Evolutionary conservation across 1,140 invertebrate genomes (phyloP), one percentile per base, ranked within the genome.

Genomic region (Scaptomyza graminum): DNA sequence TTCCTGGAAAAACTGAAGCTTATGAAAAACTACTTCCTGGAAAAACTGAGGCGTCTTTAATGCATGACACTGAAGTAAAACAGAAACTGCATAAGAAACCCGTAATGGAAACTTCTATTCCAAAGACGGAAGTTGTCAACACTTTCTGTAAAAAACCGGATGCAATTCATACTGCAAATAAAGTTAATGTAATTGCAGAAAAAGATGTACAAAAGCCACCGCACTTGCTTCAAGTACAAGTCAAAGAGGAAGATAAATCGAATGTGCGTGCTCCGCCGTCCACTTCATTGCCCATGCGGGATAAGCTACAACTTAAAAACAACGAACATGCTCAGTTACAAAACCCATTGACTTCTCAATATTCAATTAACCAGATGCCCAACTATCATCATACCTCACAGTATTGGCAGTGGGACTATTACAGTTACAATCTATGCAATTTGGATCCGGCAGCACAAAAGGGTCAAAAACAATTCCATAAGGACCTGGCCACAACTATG

Each of bases 331-430:
- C 82, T 12, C 77, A 87, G 63, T 34, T 84, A 44, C 80, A 81
- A 41, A 88, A 73, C 37, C 51, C 84, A 79, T 92, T 93, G 76
- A 54, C 93, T 28, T 91, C 93, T 0, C 94, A 94, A 76, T 93
- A 94, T 68, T 90, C 81, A 5, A 93, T 94, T 88, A 94, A 94
- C 75, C 93, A 94, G 68, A 93, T 94, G 59, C 93, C 93, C 0
- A 94, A 94, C 73, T 94, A 94, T 67, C 93, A 94, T 71, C 93
- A 94, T 69, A 93, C 93, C 11, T 80, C 94, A 92, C 88, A 95
- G 71, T 95, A 94, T 78, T 94, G 94, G 92, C 93, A 94, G 72
- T 95, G 94, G 94, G 94, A 95, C 62, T 92, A 93, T 34, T 93
- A 93, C 54, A 90, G 93, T 8, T 94, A 94, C 61, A 94, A 94